Evolutionary conservation across 2,113 vertebrate genomes (phyloP), one percentile per base, ranked within the genome.

Genomic region (Eclectus roratus): DNA sequence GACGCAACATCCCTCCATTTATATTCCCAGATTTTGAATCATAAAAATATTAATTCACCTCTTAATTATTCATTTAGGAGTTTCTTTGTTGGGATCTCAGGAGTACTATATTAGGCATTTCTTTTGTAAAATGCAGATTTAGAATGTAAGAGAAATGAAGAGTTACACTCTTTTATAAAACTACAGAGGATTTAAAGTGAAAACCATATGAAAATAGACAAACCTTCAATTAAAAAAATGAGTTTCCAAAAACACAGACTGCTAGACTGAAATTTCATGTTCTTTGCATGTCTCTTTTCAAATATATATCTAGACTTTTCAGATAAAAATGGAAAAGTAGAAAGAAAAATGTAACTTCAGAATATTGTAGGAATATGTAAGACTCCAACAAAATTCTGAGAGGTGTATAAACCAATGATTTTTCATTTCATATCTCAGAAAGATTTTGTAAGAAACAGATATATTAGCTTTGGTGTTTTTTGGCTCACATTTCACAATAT

Each of bases 51-150:
- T 96, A 95, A 96, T 97, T 97, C 87, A 85, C 89, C 96, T 95
- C 94, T 97, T 97, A 97, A 97, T 96, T 95, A 90, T 94, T 97
- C 90, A 96, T 95, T 97, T 96, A 96, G 92, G 96, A 94, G 65
- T 92, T 92, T 94, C 93, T 93, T 97, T 97, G 95, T 84, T 96
- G 95, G 93, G 88, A 64, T 96, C 95, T 97, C 96, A 89, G 49
- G 93, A 97, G 85, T 95, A 96, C 73, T 94, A 66, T 95, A 94
- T 95, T 94, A 96, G 91, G 94, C 83, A 97, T 96, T 91, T 94
- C 90, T 95, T 97, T 94, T 96, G 95, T 96, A 95, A 94, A 96
- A 97, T 24, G 70, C 73, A 95, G 92, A 96, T 96, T 95, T 93
- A 89, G 84, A 96, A 96, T 93, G 90, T 88, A 95, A 96, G 79